Evolutionary conservation across 2,888 invertebrate genomes (phyloP), one percentile per base, ranked within the genome.

Genomic region (Holacanthella duospinosa): DNA sequence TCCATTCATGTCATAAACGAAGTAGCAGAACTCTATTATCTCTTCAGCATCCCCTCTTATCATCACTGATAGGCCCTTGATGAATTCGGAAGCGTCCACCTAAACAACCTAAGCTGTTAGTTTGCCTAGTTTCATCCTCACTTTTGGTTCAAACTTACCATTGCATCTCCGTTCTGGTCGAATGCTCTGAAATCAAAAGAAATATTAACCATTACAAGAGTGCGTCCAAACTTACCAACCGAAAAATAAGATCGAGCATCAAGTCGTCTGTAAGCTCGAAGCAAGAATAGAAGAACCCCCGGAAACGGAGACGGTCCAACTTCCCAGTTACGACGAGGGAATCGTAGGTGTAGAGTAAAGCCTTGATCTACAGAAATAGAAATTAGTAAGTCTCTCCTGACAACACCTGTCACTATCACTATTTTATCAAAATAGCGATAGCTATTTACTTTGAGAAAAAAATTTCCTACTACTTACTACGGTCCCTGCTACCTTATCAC

Each of bases 11-110:
- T 29, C 24, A 29, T 66, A 66, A 16, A 66, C 66, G 43, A 59
- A 59, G 58, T 66, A 66, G 29, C 61, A 63, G 36, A 69, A 72
- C 29, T 67, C 67, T 1, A 64, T 67, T 26, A 70, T 26, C 56
- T 72, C 67, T 3, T 66, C 65, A 12, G 66, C 29, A 24, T 61
- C 64, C 1, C 72, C 72, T 4, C 72, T 64, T 9, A 70, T 62
- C 67, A 72, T 70, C 0, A 55, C 54, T 1, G 69, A 69, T 1
- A 72, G 56, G 12, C 68, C 70, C 24, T 56, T 59, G 9, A 68
- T 58, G 66, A 69, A 72, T 56, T 66, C 66, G 2, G 53, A 59
- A 1, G 43, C 61, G 24, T 61, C 61, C 2, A 66, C 63, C 68
- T 68, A 19, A 55, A 48, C 12, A 48, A n/a, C 29, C 29, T 4